Evolutionary conservation across 2,113 vertebrate genomes (phyloP).

Genomic region (Numenius arquata): DNA sequence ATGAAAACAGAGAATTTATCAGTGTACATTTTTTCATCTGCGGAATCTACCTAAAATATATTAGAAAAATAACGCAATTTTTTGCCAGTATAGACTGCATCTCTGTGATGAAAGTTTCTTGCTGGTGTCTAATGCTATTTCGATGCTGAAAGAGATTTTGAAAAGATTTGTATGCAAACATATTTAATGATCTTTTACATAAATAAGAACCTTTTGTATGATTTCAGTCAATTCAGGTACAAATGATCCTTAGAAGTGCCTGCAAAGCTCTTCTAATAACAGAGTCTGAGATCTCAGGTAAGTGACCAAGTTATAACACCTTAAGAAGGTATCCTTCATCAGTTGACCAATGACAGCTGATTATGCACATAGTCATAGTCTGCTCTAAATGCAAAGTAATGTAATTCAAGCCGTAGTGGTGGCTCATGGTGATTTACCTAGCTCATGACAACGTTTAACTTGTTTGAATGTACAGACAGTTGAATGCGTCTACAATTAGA

Average conservation of each 20-base stretch:
- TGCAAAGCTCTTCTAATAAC: not conserved
- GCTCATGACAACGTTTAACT: not conserved
- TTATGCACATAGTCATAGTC: not conserved
- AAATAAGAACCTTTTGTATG: not conserved
- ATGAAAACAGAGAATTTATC: not conserved
- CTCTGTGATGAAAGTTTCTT: not conserved
- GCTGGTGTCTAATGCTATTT: not conserved
- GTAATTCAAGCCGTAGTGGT: not conserved
- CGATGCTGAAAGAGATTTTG: not conserved
- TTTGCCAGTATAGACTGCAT: not conserved
- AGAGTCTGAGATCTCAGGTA: not conserved
- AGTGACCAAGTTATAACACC: not conserved
- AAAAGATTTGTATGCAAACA: not conserved
- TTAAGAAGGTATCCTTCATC: not conserved
- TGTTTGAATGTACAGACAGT: not conserved
- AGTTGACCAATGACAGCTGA: not conserved
- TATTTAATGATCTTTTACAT: not conserved
- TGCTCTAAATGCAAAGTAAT: not conserved
- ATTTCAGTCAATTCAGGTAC: not conserved
- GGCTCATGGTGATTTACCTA: not conserved
- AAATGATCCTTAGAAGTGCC: not conserved
- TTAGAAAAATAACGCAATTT: not conserved
- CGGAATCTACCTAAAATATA: not conserved
- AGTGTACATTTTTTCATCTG: not conserved
- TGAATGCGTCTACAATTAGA: not conserved